Base-by-base conservation (phyloP, 2,888 invertebrate species). In the Sycophila texana region DNA sequence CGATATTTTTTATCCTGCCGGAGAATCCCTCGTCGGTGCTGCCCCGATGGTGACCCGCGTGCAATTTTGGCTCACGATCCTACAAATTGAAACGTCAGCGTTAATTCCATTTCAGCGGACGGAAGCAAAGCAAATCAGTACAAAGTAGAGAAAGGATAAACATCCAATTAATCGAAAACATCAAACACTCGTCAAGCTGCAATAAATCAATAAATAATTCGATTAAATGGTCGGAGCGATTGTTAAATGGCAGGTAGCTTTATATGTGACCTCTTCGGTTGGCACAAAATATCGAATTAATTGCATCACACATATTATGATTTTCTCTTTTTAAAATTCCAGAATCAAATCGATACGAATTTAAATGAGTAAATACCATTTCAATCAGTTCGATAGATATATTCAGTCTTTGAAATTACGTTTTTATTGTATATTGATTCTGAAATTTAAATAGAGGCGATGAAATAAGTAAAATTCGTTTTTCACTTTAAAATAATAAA, bases 1-100 rank as follows among this genome's bases (percentile, higher is more conserved):
- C 97, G 82, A 97, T 94, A 77, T 93, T 93, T 89, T 94, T 94
- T 80, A 96, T 94, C 84, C 93, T 89, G 0, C 93, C 93, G 18
- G 93, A 92, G 85, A 94, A 92, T 84, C 93, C 93, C 85, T 93
- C 93, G 80, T 93, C 93, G 75, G 91, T 89, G 66, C 88, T 88
- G 77, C 86, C 84, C 57, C 87, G 89, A 74, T 87, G 88, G 78
- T 89, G 87, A 51, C 91, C 90, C 10, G 89, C 88, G 70, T 88
- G 88, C 77, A 90, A 85, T 80, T 91, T 91, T 39, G 90, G 86
- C 84, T 92, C 91, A 80, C 91, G 89, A 82, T 91, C 91, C 91
- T 91, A 85, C 60, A 82, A 85, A 75, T 49, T 30, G 7, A 78
- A 39, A 20, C 30, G 22, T 16, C 30, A 13, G 14, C 20, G 18